phyloP scores from a whole-genome alignment of 2,113 vertebrate species.

The Poicephalus gulielmi region DNA sequence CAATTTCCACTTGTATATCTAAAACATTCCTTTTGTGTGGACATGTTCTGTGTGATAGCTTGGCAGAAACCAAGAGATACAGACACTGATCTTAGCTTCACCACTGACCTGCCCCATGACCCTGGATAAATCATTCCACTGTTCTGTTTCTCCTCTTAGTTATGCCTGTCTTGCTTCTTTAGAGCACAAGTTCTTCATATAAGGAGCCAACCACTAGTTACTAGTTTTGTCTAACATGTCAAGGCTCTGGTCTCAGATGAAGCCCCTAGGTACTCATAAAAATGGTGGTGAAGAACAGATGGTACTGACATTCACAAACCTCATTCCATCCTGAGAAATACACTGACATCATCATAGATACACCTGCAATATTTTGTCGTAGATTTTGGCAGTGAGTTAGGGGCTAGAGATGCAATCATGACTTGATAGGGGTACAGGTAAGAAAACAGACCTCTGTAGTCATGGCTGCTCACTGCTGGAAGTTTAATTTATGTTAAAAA shows the following conservation, averaged over 20 bases:
- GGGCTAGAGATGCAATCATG: background rate
- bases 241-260: background rate
- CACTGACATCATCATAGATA: background rate
- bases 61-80: conserved; percentile 19
- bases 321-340: background rate
- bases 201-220: background rate
- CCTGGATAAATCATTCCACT: conserved; percentile 53
- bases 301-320: background rate
- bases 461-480: background rate
- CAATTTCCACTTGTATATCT: conserved; percentile 14
- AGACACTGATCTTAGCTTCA: conserved; percentile 13
- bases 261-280: background rate
- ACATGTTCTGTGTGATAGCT: conserved; percentile 50
- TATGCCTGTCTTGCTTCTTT: background rate
- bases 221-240: background rate
- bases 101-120: conserved; percentile 33
- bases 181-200: background rate
- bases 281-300: background rate
- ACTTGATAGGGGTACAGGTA: background rate
- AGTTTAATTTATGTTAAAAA: background rate
- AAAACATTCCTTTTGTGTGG: conserved; percentile 31
- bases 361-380: background rate
- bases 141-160: conserved; percentile 29
- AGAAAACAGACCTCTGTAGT: background rate
- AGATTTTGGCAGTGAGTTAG: background rate